Conservation (phyloP, 30 jellyfish, hydroid and myxozoan species). For the Hydractinia echinata region DNA sequence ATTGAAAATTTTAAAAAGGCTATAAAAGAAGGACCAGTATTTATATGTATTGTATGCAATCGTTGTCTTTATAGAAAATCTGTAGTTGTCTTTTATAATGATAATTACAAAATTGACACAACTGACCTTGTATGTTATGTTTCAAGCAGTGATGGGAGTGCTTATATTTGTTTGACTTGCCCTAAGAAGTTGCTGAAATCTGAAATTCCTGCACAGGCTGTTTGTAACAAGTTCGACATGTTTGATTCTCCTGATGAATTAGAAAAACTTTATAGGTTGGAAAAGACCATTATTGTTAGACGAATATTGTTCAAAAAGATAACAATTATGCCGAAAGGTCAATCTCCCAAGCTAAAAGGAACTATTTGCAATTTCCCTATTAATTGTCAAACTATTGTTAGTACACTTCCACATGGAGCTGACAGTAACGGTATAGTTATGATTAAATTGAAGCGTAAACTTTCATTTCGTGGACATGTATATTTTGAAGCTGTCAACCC, state of each 20-base stretch:
- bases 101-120: background rate
- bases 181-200: background rate
- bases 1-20: no score
- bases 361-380: slow-evolving; percentile 25
- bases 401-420: background rate
- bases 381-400: background rate
- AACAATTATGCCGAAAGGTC: slow-evolving; percentile 28
- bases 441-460: background rate
- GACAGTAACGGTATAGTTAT: slow-evolving; percentile 21
- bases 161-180: background rate
- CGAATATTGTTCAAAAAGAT: slow-evolving; percentile 15
- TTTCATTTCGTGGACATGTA: background rate
- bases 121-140: background rate
- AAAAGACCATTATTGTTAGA: background rate
- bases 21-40: background rate
- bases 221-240: background rate
- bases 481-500: background rate
- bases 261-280: background rate
- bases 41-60: background rate
- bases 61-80: background rate
- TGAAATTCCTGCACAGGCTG: background rate
- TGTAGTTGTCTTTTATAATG: background rate
- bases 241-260: background rate
- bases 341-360: background rate
- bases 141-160: background rate